A percentile compares a stretch with the other conserved stretches of the same genome.
Evolutionary conservation across 2,888 invertebrate genomes (phyloP).

Genomic region (Catocala nupta): DNA sequence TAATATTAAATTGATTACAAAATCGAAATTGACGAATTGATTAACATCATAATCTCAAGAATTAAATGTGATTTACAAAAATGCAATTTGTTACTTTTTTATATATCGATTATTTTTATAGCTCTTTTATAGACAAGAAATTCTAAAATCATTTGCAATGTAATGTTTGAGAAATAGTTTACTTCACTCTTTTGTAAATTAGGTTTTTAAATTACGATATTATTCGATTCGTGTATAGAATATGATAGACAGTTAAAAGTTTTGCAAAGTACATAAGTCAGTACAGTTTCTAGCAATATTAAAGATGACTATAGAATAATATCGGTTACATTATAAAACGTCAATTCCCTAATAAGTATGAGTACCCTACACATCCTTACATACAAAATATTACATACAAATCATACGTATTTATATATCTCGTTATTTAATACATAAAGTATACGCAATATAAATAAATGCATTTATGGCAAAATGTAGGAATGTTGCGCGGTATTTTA

Average conservation of each 20-base stretch:
- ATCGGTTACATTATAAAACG: constrained; percentile 64
- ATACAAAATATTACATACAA: constrained; percentile 60
- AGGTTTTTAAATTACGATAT: too few species aligned
- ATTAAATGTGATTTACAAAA: too few species aligned
- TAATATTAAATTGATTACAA: too few species aligned
- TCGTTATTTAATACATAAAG: constrained; percentile 42
- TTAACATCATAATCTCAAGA: too few species aligned
- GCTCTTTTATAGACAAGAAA: too few species aligned
- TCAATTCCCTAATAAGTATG: constrained; percentile 78
- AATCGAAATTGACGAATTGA: too few species aligned
- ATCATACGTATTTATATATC: constrained; percentile 48
- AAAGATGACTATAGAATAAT: constrained; percentile 59
- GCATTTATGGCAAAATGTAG: constrained; percentile 80
- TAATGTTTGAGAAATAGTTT: too few species aligned
- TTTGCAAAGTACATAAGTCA: constrained; percentile 30
- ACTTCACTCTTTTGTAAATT: too few species aligned
- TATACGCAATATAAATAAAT: constrained; percentile 73
- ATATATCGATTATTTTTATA: too few species aligned
- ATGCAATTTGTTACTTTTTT: too few species aligned
- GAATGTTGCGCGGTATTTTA: constrained; percentile 65
- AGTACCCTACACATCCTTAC: constrained; percentile 76
- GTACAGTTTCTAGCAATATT: constrained; percentile 41
- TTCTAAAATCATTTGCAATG: too few species aligned
- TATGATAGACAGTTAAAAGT: constrained; percentile 7
- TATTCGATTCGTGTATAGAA: too few species aligned